These are phyloP conservation scores for Acropternis orthonyx DNA, from an alignment of 2,797 vertebrate genomes.

Conservation along the genomic window DNA sequence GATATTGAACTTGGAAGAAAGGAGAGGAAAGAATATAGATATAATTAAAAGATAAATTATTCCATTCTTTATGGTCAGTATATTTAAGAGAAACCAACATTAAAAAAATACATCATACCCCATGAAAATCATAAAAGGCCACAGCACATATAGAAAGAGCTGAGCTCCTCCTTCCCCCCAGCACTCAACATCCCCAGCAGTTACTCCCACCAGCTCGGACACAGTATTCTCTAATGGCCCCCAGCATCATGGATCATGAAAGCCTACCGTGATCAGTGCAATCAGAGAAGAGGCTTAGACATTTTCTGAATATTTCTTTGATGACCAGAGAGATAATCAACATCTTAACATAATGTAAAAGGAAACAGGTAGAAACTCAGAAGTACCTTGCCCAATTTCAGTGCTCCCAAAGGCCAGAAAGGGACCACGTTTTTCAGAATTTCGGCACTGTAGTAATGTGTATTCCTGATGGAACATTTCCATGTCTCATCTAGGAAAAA, in stretches of 20 bases:
- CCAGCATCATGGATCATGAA: not conserved
- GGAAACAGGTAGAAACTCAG: not conserved
- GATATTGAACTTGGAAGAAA: not conserved
- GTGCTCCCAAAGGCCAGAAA: not conserved
- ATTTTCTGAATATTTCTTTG: not conserved
- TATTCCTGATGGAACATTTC: not conserved
- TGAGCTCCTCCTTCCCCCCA: not conserved
- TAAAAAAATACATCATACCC: not conserved
- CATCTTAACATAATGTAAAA: not conserved
- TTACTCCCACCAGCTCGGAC: not conserved
- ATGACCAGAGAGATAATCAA: not conserved
- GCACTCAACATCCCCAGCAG: not conserved
- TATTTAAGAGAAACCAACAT: not conserved
- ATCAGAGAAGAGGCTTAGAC: not conserved
- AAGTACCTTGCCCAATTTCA: not conserved
- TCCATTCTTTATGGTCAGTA: not conserved
- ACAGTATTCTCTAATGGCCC: not conserved
- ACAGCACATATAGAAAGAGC: not conserved
- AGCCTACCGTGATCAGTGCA: not conserved
- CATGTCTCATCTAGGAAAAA: constrained; percentile 4
- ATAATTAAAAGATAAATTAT: not conserved
- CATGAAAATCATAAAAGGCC: not conserved
- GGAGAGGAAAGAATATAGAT: not conserved
- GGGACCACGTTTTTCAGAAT: not conserved
- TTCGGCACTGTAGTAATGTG: not conserved